A percentile compares a stretch with the other conserved stretches of the same genome.
Evolutionary conservation across 2,888 invertebrate genomes (phyloP).

Genomic region (Thera britannica): DNA sequence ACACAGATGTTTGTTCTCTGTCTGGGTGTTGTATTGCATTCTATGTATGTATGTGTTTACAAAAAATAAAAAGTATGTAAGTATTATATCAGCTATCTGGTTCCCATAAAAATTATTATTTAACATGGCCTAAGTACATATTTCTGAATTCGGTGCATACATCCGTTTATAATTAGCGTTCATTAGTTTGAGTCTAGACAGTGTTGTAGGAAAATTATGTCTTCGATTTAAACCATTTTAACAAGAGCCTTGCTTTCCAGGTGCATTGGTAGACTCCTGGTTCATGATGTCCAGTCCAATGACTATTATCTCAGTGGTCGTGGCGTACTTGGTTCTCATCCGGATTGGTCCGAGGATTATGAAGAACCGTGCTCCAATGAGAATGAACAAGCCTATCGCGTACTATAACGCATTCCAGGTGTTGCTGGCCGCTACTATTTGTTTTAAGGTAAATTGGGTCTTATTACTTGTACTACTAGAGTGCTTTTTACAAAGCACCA

Average conservation of each 20-base stretch:
- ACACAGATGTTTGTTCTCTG: no score
- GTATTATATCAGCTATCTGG: no score
- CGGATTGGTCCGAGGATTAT: slow-evolving; percentile 90
- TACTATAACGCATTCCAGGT: slow-evolving; percentile 96
- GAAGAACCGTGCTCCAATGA: slow-evolving; percentile 88
- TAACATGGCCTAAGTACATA: no score
- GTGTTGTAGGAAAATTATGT: no score
- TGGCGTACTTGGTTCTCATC: slow-evolving; percentile 88
- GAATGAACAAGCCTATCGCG: slow-evolving; percentile 89
- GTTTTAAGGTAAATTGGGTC: slow-evolving; percentile 64
- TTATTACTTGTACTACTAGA: not conserved
- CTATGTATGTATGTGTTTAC: no score
- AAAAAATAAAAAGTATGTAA: no score
- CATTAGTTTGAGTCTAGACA: no score
- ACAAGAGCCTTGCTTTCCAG: slow-evolving; percentile 64
- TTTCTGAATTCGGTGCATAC: no score
- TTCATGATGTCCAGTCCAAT: slow-evolving; percentile 90
- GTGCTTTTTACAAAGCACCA: not conserved
- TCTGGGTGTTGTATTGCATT: no score
- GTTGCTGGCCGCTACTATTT: slow-evolving; percentile 86
- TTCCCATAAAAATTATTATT: no score
- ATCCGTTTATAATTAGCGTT: no score
- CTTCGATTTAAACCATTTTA: not conserved
- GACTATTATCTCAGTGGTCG: slow-evolving; percentile 87
- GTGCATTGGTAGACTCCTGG: slow-evolving; percentile 91